Evolutionary conservation across 2,888 invertebrate species (phyloP), one percentile per base, ranked within the genome.

Genomic region (Tenthredo livida): DNA sequence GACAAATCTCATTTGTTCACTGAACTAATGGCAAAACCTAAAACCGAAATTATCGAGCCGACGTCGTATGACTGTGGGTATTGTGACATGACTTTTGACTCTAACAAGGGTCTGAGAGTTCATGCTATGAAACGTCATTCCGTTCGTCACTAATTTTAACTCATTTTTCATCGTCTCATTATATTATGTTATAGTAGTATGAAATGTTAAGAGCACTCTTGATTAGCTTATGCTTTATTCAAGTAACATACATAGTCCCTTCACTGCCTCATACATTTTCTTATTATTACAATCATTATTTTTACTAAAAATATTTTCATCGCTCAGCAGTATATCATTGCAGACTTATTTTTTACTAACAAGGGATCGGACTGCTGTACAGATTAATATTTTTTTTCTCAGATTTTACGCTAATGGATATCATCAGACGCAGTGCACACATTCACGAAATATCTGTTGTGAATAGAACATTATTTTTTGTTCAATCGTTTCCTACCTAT

Each of bases 21-120:
- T 43, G 65, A 82, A 43, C 25, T 82, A n/a, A 12, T n/a, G 17
- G n/a, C 3, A 6, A 78, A 58, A 33, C 58, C 40, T 21, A 72
- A n/a, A 21, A 7, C 21, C 10, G 43, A 67, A 67, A 9, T 43
- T 12, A 47, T 43, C 17, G 25, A 12, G 7, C 65, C 43, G 25
- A 67, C 17, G 5, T 47, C 82, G 6, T 43, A 58, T 47, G 7
- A 67, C 25, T 82, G 82, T 33, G 82, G 17, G 6, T 67, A 47
- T 65, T 82, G 82, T n/a, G 25, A 67, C 25, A 82, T 37, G 82
- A 82, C 15, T 12, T 82, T 82, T 47, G 82, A 82, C 10, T 58
- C 82, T 29, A 43, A 65, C 25, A 65, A 67, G 10, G 82, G 82
- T 25, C 17, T 82, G 1, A 82, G 54, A 82, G 67, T 82, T 65